phyloP scores from a whole-genome alignment of 2,888 invertebrate species.

The Athalia cordata region DNA sequence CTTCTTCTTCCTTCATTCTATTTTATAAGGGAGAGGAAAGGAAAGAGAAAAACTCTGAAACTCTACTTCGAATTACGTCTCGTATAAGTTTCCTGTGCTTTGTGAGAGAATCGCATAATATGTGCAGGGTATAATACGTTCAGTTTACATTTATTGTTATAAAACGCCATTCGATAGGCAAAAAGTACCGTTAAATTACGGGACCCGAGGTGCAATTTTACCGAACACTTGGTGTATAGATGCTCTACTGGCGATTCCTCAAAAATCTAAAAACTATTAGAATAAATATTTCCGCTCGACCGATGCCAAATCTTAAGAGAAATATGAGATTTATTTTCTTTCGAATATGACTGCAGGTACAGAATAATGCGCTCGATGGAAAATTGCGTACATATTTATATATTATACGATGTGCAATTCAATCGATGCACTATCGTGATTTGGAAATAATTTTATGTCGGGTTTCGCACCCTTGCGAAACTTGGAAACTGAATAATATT shows the following conservation, averaged over 20 bases:
- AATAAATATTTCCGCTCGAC: too few species aligned
- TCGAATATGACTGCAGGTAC: too few species aligned
- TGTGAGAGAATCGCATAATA: constrained; percentile 10
- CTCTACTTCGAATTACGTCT: constrained; percentile 23
- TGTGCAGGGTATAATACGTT: not conserved
- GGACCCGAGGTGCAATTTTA: constrained; percentile 6
- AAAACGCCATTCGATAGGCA: not conserved
- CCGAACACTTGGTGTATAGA: not conserved
- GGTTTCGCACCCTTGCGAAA: constrained; percentile 5
- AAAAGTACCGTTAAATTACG: constrained; percentile 11
- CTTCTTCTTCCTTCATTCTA: too few species aligned
- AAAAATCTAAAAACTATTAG: not conserved
- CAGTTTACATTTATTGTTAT: too few species aligned
- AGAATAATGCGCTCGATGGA: too few species aligned
- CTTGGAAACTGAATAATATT: constrained; percentile 19
- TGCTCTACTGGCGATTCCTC: not conserved
- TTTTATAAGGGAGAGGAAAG: not conserved
- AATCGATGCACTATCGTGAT: too few species aligned
- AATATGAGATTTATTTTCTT: too few species aligned
- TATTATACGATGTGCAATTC: too few species aligned
- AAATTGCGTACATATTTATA: too few species aligned
- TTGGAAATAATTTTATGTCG: not conserved
- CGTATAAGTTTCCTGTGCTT: constrained; percentile 31
- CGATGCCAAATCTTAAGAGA: too few species aligned
- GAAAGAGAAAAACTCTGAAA: not conserved